phyloP scores from a whole-genome alignment of 1,140 invertebrate genomes.

The Sminthurinus signatus region DNA sequence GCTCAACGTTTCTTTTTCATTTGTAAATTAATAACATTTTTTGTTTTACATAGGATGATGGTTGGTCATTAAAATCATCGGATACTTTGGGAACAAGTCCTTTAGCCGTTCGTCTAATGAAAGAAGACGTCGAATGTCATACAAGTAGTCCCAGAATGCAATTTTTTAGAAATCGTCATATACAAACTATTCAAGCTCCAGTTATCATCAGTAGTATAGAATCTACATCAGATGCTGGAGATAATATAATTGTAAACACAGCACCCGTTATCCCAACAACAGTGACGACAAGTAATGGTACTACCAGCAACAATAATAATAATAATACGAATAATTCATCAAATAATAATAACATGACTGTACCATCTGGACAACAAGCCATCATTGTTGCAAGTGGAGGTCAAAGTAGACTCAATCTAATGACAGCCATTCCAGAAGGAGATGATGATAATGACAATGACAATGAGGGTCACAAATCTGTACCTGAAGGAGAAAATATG shows the following conservation, averaged over 20 bases:
- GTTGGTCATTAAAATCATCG: slow-evolving; percentile 21
- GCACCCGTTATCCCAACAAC: too few species aligned
- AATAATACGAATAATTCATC: too few species aligned
- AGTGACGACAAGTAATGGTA: too few species aligned
- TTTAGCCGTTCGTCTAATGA: slow-evolving; percentile 14
- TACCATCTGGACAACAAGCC: neutral
- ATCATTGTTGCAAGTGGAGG: slow-evolving; percentile 4
- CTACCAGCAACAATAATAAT: too few species aligned
- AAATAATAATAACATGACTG: neutral
- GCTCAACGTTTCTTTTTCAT: neutral
- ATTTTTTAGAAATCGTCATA: neutral
- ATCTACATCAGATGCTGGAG: slow-evolving; percentile 2
- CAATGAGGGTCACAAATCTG: neutral
- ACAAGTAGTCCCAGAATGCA: slow-evolving; percentile 7
- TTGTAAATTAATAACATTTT: neutral
- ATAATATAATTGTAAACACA: too few species aligned
- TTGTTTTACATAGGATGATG: slow-evolving; percentile 26
- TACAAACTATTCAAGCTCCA: neutral
- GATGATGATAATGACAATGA: slow-evolving; percentile 17
- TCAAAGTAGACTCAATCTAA: slow-evolving; percentile 30
- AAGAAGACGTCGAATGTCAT: slow-evolving; percentile 5
- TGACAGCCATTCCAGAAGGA: slow-evolving; percentile 34
- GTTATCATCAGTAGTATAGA: neutral
- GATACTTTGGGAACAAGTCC: slow-evolving; percentile 18
- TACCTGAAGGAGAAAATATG: neutral